Evolutionary conservation across 1,140 invertebrate species (phyloP), one percentile per base, ranked within the genome.

Genomic region (Brachionus asplanchnoidis): DNA sequence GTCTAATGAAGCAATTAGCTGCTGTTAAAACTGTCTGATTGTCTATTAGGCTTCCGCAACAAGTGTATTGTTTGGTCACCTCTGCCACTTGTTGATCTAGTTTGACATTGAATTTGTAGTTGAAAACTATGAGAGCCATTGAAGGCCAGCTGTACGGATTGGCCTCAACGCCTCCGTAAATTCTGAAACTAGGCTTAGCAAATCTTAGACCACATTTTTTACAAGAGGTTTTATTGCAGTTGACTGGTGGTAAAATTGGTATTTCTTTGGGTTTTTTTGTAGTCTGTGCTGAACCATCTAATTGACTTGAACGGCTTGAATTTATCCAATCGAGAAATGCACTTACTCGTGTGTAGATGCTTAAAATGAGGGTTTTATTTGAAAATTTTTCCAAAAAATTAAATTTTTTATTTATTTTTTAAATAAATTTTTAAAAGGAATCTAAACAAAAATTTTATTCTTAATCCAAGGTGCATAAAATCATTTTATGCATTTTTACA

Each of bases 121-220:
- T 60, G 36, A 82, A 65, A 1, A 44, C 20, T 17, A 82, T 68
- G 17, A 82, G 32, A 60, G 53, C 79, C 32, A 68, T 82, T 44
- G 79, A 82, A 14, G 79, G 79, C 79, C 79, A 82, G 40, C 79
- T 82, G 42, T 82, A 46, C 23, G 50, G 53, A 60, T 40, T 44
- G 40, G 79, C 79, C 53, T 82, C 53, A 12, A 2, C 8, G 9
- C 79, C 79, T 14, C 79, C 79, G 14, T 65, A 32, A 6, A 82
- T 68, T 82, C 28, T 40, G 9, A 65, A 26, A 82, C 32, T 82
- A 9, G 53, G 53, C n/a, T 65, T 44, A n/a, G 53, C 50, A 82
- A 65, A 82, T 20, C n/a, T 44, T 23, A 65, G 50, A 9, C 79
- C 79, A 46, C 79, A 82, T 36, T 60, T 36, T 8, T 20, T 26